Base-by-base conservation (phyloP, 2,888 invertebrate species). In the Cerceris ruficornis region DNA sequence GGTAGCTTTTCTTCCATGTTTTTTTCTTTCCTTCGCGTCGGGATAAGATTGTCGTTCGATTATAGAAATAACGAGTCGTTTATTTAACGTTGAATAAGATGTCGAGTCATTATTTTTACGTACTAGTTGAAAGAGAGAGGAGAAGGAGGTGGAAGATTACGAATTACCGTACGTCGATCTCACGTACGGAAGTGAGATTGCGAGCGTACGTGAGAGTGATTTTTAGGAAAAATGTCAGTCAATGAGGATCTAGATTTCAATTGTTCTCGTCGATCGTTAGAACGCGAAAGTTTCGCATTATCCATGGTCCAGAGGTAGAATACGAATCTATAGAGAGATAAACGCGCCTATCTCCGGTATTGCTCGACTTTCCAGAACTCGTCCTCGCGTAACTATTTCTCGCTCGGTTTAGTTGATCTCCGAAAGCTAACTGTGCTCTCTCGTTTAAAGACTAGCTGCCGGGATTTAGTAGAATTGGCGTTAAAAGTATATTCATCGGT, bases 71-170 rank as follows among this genome's bases (percentile, higher is more conserved):
- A n/a, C 28, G 55, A 11, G 17, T 55, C 28, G 50, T 50, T 62
- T 43, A 41, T 58, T 67, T 58, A 58, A 49, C 52, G 65, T 59
- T 59, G 65, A 49, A 39, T 58, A 28, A 7, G 28, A 28, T 49
- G 14, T 74, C 77, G 59, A 74, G 67, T 80, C 74, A 70, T 77
- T 80, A 74, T 77, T 77, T 80, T 77, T 77, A 67, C 69, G 67
- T 68, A 58, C 73, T 64, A 67, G 57, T 49, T 66, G 52, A 49
- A 43, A 54, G 52, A 39, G 55, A 41, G 15, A 49, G 7, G 13
- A 49, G 55, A 58, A 28, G 28, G 28, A 28, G 28, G 28, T 28
- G 28, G 28, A 28, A 28, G 28, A 28, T 28, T 28, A 28, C 28
- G 28, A 28, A 28, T 28, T 28, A n/a, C n/a, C n/a, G n/a, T n/a